These are phyloP conservation scores for Eudasyphora cyanicolor DNA, from an alignment of 2,888 invertebrate genomes.

Conservation along the genomic window DNA sequence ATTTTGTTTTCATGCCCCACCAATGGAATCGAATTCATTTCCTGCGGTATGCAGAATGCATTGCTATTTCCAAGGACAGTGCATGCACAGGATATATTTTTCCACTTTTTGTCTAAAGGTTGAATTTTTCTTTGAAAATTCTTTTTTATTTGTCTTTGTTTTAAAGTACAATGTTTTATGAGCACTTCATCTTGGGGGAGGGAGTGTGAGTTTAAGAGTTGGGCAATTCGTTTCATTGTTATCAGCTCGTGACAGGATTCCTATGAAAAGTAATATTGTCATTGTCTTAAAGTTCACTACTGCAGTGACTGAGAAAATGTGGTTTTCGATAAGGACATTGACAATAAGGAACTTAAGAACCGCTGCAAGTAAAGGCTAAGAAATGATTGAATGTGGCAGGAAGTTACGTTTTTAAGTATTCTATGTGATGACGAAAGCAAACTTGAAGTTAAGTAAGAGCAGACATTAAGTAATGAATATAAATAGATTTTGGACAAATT, in stretches of 20 bases:
- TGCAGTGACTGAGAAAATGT: background rate
- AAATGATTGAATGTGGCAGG: too few species aligned
- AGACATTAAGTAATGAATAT: too few species aligned
- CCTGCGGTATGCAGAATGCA: background rate
- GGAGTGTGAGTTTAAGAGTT: too few species aligned
- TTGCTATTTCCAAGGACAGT: background rate
- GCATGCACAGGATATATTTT: background rate
- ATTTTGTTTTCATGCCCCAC: background rate
- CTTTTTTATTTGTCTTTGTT: too few species aligned
- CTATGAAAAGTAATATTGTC: constrained; percentile 25
- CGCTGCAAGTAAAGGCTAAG: background rate
- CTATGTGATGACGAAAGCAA: too few species aligned
- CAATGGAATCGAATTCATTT: background rate
- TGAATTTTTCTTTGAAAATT: background rate
- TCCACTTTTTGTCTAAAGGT: background rate
- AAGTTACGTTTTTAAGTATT: too few species aligned
- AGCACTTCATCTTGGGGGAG: background rate
- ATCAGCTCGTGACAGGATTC: constrained; percentile 45
- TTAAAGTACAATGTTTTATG: background rate
- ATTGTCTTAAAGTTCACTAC: background rate
- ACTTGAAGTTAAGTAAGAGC: too few species aligned
- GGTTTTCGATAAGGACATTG: constrained; percentile 2
- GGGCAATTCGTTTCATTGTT: constrained; percentile 22
- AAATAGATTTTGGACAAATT: too few species aligned
- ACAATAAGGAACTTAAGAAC: background rate